These are phyloP conservation scores for Micrasema minimum DNA, from an alignment of 1,140 invertebrate species.

Conservation along the genomic window DNA sequence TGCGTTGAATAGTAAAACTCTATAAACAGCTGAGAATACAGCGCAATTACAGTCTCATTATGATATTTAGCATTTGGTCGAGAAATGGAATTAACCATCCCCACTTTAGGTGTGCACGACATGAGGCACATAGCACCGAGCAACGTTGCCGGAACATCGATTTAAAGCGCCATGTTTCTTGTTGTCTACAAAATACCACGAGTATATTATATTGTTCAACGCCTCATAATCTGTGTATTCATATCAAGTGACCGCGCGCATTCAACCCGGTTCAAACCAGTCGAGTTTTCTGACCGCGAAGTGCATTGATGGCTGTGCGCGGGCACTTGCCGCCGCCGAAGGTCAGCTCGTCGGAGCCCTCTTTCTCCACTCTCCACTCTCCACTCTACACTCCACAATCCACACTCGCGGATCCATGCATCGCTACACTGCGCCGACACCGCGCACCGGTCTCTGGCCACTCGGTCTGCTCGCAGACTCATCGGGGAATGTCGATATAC, in stretches of 20 bases:
- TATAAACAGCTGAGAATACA: too few relatives aligned
- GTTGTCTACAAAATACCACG: slow-evolving; percentile 25
- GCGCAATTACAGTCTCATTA: too few relatives aligned
- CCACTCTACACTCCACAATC: background rate
- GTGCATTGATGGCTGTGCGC: slow-evolving; percentile 19
- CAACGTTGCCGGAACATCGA: slow-evolving; percentile 21
- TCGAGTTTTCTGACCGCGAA: slow-evolving; percentile 29
- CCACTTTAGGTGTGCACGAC: too few relatives aligned
- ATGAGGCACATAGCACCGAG: background rate
- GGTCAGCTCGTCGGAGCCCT: background rate
- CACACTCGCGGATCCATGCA: too few relatives aligned
- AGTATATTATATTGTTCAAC: slow-evolving; percentile 16
- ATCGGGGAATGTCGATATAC: too few relatives aligned
- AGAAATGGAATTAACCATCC: too few relatives aligned
- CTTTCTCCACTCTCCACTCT: background rate
- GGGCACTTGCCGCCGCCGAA: slow-evolving; percentile 6
- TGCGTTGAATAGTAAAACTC: too few relatives aligned
- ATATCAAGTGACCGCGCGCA: slow-evolving; percentile 33
- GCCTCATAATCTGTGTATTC: slow-evolving; percentile 34
- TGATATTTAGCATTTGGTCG: too few relatives aligned
- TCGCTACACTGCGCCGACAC: too few relatives aligned
- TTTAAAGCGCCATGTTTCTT: slow-evolving; percentile 3
- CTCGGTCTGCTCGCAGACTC: too few relatives aligned
- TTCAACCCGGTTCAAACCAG: slow-evolving; percentile 35
- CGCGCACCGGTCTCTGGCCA: too few relatives aligned